A percentile compares a stretch with the other conserved stretches of the same genome.
These are phyloP conservation scores for Tetramorium parvispinum DNA, from an alignment of 1,140 invertebrate genomes.

Conservation along the genomic window DNA sequence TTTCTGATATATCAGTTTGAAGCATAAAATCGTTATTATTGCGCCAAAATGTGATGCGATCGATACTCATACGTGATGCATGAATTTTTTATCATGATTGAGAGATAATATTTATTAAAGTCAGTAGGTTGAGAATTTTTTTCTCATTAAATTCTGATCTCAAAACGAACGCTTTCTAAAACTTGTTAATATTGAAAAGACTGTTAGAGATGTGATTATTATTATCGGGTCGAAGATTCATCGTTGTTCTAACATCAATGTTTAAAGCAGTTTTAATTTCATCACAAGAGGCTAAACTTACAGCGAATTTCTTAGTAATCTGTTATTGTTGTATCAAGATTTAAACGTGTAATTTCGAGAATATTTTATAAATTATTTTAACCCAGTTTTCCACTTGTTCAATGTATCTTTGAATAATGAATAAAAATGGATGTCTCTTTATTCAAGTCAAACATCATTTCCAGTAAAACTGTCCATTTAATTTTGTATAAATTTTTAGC, in stretches of 20 bases:
- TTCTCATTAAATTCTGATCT: constrained; percentile 22
- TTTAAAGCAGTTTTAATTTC: background rate
- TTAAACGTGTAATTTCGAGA: background rate
- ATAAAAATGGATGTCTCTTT: background rate
- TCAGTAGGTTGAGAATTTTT: background rate
- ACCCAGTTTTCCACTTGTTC: background rate
- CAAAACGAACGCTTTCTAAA: constrained; percentile 15
- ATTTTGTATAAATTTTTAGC: background rate
- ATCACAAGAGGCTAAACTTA: background rate
- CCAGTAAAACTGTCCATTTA: background rate
- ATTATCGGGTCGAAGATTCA: background rate
- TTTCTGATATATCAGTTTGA: background rate
- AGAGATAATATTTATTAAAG: constrained; percentile 38
- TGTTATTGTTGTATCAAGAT: background rate
- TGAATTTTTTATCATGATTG: constrained; percentile 10
- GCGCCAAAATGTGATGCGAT: constrained; percentile 11
- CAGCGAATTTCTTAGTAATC: background rate
- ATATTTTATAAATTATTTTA: constrained; percentile 13
- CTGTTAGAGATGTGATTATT: background rate
- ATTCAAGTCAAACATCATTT: background rate
- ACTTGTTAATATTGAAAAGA: background rate
- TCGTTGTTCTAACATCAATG: background rate
- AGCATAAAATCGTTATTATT: constrained; percentile 24
- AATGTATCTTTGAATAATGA: background rate
- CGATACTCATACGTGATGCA: background rate